These are phyloP conservation scores for Calephelis nemesis DNA, from an alignment of 1,140 invertebrate genomes.

Conservation along the genomic window DNA sequence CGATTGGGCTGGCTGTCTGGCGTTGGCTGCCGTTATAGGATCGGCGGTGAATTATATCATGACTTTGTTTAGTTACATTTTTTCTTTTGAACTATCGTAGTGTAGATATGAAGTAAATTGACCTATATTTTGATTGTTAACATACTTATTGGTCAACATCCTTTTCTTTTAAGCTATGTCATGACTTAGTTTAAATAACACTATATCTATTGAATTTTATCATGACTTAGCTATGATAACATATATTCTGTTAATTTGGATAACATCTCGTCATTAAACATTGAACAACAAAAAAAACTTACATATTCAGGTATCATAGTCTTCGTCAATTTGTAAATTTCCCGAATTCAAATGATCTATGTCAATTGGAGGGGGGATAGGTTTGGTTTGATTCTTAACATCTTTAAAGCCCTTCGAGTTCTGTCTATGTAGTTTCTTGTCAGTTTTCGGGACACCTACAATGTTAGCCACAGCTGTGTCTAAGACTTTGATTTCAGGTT, in stretches of 20 bases:
- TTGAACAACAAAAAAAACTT: conserved; percentile 39
- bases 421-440: conserved; percentile 53
- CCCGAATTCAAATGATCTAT: conserved; percentile 62
- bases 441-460: conserved; percentile 41
- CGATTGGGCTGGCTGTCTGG: too few relatives aligned
- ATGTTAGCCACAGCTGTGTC: conserved; percentile 48
- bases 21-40: too few relatives aligned
- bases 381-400: conserved; percentile 46
- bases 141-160: too few relatives aligned
- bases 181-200: too few relatives aligned
- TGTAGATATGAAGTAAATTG: too few relatives aligned
- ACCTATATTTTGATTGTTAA: too few relatives aligned
- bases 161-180: too few relatives aligned
- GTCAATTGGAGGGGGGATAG: conserved; percentile 40
- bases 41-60: too few relatives aligned
- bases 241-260: conserved; percentile 33
- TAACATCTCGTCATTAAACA: conserved; percentile 44
- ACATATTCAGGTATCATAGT: conserved; percentile 72
- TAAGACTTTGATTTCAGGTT: conserved; percentile 68
- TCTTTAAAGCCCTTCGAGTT: conserved; percentile 53
- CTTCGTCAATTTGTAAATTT: conserved; percentile 70
- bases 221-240: not conserved
- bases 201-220: not conserved
- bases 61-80: too few relatives aligned
- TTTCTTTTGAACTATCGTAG: too few relatives aligned